Conservation (phyloP, 1,140 invertebrate species). For the Dryas iulia region DNA sequence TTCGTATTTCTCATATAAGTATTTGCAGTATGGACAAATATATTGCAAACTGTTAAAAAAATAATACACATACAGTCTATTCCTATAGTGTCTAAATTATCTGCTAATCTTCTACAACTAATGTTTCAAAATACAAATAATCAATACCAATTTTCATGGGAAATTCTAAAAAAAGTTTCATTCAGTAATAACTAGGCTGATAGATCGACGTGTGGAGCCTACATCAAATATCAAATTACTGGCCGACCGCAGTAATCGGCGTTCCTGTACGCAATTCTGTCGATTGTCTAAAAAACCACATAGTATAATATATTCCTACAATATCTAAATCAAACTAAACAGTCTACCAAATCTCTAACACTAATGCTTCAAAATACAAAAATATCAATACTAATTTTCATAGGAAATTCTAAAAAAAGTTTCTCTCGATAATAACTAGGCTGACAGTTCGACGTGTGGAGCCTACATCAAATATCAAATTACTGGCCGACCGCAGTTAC, state of each 20-base stretch:
- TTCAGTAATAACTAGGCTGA: neutral
- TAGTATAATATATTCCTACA: no score
- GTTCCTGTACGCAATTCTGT: constrained; percentile 33
- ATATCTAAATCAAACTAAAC: no score
- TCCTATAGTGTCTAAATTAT: no score
- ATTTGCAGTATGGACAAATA: no score
- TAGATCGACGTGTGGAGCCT: constrained; percentile 12
- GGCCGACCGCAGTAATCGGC: constrained; percentile 23
- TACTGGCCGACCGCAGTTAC: constrained; percentile 26
- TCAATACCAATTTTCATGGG: neutral
- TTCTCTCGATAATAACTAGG: neutral
- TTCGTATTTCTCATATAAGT: no score
- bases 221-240: constrained; percentile 31
- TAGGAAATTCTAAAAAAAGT: neutral
- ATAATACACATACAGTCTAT: no score
- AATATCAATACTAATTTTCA: neutral
- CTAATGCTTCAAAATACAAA: no score
- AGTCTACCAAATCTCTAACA: no score
- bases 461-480: constrained; percentile 31
- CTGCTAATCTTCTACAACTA: no score
- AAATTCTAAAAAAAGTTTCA: neutral
- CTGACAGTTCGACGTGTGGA: constrained; percentile 9
- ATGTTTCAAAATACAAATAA: no score
- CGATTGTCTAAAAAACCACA: no score
- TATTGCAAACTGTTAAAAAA: no score